Conservation (phyloP, 2,888 invertebrate species). For the Melieria crassipennis region DNA sequence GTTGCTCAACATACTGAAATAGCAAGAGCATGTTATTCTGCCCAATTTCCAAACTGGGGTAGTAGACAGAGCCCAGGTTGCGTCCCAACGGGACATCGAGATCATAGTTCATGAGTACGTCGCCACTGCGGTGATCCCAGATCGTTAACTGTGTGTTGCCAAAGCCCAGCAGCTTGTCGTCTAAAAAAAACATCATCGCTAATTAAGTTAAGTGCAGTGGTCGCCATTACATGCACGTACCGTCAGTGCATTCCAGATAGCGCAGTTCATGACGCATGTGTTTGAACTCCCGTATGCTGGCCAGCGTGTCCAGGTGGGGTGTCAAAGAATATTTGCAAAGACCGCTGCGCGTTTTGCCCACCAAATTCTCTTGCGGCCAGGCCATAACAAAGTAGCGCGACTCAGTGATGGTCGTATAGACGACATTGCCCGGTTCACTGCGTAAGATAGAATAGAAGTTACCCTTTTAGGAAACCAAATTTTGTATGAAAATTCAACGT, state of each 20-base stretch:
- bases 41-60: slow-evolving; percentile 58
- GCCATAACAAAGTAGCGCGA: slow-evolving; percentile 64
- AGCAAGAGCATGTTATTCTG: slow-evolving; percentile 55
- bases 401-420: slow-evolving; percentile 59
- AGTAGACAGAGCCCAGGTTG: slow-evolving; percentile 59
- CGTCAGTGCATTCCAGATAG: slow-evolving; percentile 58
- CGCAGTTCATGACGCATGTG: slow-evolving; percentile 58
- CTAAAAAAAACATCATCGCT: slow-evolving; percentile 36
- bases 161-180: slow-evolving; percentile 63
- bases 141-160: slow-evolving; percentile 60
- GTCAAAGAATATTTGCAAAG: slow-evolving; percentile 64
- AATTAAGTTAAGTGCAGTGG: too few relatives aligned
- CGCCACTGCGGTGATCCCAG: slow-evolving; percentile 65
- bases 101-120: slow-evolving; percentile 63
- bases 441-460: neutral
- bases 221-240: slow-evolving; percentile 41
- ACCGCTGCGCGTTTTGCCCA: slow-evolving; percentile 57
- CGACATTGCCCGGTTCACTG: slow-evolving; percentile 54
- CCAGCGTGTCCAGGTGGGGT: slow-evolving; percentile 61
- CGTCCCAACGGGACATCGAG: slow-evolving; percentile 56
- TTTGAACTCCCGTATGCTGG: slow-evolving; percentile 64
- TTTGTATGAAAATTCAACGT: neutral
- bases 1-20: slow-evolving; percentile 49
- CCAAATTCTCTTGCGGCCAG: slow-evolving; percentile 59
- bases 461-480: neutral